phyloP scores from a whole-genome alignment of 2,888 invertebrate species.

The Acleris emargana region DNA sequence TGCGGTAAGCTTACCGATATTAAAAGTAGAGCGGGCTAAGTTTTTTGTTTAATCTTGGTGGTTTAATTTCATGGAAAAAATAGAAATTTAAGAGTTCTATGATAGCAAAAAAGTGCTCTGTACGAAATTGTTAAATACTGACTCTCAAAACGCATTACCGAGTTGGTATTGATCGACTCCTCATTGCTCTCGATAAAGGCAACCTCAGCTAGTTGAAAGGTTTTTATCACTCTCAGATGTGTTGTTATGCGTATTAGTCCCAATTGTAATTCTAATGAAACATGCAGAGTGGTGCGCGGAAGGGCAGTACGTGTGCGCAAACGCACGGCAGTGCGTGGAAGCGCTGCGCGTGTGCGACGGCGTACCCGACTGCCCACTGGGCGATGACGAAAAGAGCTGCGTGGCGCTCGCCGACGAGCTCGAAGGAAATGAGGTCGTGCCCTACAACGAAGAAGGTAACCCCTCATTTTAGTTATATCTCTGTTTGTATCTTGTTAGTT shows the following conservation, averaged over 20 bases:
- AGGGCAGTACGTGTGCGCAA: slow-evolving; percentile 89
- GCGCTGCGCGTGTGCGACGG: slow-evolving; percentile 88
- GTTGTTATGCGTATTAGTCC: not conserved
- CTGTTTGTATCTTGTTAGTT: too few species aligned
- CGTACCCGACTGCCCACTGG: slow-evolving; percentile 87
- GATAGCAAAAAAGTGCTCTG: too few species aligned
- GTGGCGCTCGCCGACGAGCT: slow-evolving; percentile 85
- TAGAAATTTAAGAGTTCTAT: too few species aligned
- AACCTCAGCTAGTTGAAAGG: too few species aligned
- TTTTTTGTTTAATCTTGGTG: too few species aligned
- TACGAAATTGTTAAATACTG: too few species aligned
- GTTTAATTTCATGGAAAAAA: too few species aligned
- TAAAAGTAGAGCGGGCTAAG: too few species aligned
- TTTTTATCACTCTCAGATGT: too few species aligned
- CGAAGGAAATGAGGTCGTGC: slow-evolving; percentile 82
- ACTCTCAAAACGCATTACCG: too few species aligned
- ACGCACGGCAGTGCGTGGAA: slow-evolving; percentile 87
- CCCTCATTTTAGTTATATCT: not conserved
- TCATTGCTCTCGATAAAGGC: too few species aligned
- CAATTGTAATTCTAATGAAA: not conserved
- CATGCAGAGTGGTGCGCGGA: slow-evolving; percentile 88
- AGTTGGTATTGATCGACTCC: too few species aligned
- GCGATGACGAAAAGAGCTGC: slow-evolving; percentile 90
- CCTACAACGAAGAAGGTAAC: slow-evolving; percentile 85
- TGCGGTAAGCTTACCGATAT: slow-evolving; percentile 81